Base-by-base conservation (phyloP, 2,888 invertebrate genomes). In the Cactoblastis cactorum region DNA sequence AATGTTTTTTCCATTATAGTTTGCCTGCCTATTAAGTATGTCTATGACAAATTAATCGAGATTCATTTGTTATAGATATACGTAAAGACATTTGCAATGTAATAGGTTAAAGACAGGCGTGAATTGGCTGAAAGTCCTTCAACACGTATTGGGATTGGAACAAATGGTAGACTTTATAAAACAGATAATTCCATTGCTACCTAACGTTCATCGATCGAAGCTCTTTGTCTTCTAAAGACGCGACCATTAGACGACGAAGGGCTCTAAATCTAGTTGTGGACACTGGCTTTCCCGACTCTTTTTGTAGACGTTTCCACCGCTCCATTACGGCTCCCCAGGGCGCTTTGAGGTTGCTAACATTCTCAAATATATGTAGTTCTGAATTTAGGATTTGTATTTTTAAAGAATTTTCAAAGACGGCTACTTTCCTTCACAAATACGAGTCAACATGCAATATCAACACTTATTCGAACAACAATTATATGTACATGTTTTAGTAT, bases 301-400 rank as follows among this genome's bases (percentile, higher is more conserved):
- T 84, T 79, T 77, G 69, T 68, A 74, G 71, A 69, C 73, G 76
- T 76, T 77, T 79, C 74, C 76, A 70, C 79, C 71, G 69, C 74
- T 69, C 80, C 80, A 78, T 83, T 83, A 84, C 69, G 58, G 72
- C 65, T 71, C 85, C 77, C 85, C 35, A 54, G 78, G 75, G 84
- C 56, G 71, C 65, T 59, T 58, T 63, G 63, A 63, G 65, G 66
- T 74, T 73, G 71, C 69, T 71, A 17, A 69, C 72, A 75, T 75
- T 75, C 69, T 69, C 69, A 69, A 59, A 60, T 60, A 61, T 72
- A 68, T 62, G 67, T 67, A 69, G 73, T 67, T 76, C 68, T 65
- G 64, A 61, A 63, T 9, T 28, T 28, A 6, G 3, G 5, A 28
- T 58, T 58, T 49, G 33, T 34, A 32, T 18, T 49, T 49, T 22